Evolutionary conservation across 2,797 vertebrate genomes (phyloP), one percentile per base, ranked within the genome.

Genomic region (Aquila chrysaetos): DNA sequence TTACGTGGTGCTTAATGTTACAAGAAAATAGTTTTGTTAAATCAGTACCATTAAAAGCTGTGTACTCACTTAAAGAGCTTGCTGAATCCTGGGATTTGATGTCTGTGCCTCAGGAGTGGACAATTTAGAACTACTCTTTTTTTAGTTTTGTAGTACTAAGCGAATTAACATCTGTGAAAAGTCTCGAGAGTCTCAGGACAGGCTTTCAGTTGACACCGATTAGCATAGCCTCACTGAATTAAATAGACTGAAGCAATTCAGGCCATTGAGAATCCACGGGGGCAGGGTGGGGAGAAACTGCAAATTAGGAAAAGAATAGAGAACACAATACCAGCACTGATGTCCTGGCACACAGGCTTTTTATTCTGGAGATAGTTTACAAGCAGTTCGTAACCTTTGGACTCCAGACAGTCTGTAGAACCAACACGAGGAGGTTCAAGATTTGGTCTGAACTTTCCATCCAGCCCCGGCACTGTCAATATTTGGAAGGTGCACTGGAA

Each of bases 321-420:
- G 92, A 94, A 92, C 82, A 93, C 81, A 94, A 90, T 95, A 83
- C 82, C 69, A 76, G 85, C 54, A 78, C 90, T 68, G 85, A 84
- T 75, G 92, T 96, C 94, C 92, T 88, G 92, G 64, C 92, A 93
- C 95, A 93, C 65, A 93, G 96, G 93, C 97, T 98, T 97, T 97
- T 98, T 97, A 97, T 97, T 97, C 97, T 97, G 96, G 97, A 97
- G 96, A 98, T 95, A 95, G 97, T 97, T 98, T 98, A 97, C 96
- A 98, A 98, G 97, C 96, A 95, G 98, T 98, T 97, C 91, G n/a
- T 97, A 98, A 98, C 98, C 98, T 97, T 97, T 98, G 98, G 98
- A 97, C 98, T 97, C 96, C 93, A 98, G 96, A 98, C 94, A 97
- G 97, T 96, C 94, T 96, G 95, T 86, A 92, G 96, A 70, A 95